phyloP scores from a whole-genome alignment of 2,888 invertebrate genomes.

The Oscheius sp. region DNA sequence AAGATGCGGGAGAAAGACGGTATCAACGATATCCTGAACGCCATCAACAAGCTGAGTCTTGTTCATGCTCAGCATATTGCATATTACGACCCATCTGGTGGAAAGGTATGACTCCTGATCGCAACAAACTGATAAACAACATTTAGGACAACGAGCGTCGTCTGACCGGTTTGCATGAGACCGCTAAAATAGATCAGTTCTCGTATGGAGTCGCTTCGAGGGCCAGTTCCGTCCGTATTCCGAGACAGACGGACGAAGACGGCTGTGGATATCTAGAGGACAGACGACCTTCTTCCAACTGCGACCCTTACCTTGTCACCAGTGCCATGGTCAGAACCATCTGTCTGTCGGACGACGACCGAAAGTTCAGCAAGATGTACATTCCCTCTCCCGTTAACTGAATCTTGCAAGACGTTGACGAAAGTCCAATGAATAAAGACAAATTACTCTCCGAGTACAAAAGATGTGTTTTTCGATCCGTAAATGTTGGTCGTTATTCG shows the following conservation, averaged over 20 bases:
- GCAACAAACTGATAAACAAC: not conserved
- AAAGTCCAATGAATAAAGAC: too few species aligned
- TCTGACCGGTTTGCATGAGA: slow-evolving; percentile 93
- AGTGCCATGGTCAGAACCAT: slow-evolving; percentile 70
- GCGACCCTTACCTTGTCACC: slow-evolving; percentile 73
- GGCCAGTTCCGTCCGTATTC: slow-evolving; percentile 71
- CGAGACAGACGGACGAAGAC: slow-evolving; percentile 72
- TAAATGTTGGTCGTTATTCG: too few species aligned
- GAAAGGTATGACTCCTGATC: slow-evolving; percentile 36
- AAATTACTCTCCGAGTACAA: too few species aligned
- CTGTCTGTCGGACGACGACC: slow-evolving; percentile 66
- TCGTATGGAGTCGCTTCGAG: slow-evolving; percentile 77
- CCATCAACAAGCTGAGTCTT: slow-evolving; percentile 92
- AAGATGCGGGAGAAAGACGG: slow-evolving; percentile 90
- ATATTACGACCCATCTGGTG: slow-evolving; percentile 84
- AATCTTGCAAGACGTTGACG: too few species aligned
- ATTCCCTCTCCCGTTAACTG: slow-evolving; percentile 47
- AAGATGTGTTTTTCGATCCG: too few species aligned
- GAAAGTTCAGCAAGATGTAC: slow-evolving; percentile 71
- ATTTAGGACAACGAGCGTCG: slow-evolving; percentile 90
- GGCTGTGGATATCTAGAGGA: slow-evolving; percentile 73
- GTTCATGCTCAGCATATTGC: slow-evolving; percentile 92
- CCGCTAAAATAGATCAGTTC: slow-evolving; percentile 95
- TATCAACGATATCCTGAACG: slow-evolving; percentile 85
- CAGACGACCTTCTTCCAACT: slow-evolving; percentile 74